Evolutionary conservation across 2,888 invertebrate species (phyloP).

Genomic region (Acanthosepion pharaonis): DNA sequence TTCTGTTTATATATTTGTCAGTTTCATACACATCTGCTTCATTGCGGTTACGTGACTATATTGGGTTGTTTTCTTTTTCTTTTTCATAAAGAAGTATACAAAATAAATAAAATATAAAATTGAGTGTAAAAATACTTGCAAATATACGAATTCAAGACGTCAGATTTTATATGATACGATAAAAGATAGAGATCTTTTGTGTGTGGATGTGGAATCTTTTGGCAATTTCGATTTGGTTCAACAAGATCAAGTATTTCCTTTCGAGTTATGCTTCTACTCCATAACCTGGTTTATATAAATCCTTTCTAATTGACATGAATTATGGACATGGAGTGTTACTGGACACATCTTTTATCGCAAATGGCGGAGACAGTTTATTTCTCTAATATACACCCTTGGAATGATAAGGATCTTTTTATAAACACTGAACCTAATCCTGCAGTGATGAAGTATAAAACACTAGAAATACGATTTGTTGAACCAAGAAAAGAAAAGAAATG

Average conservation of each 20-base stretch:
- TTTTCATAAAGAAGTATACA: background rate
- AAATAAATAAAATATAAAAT: background rate
- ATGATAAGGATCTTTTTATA: background rate
- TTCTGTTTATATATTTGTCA: background rate
- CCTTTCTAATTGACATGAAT: background rate
- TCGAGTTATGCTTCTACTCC: background rate
- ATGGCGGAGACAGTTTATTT: background rate
- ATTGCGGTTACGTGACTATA: background rate
- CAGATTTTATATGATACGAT: background rate
- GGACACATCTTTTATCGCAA: background rate
- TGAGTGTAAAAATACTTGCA: background rate
- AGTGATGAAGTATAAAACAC: background rate
- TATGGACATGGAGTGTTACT: background rate
- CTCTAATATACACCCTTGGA: background rate
- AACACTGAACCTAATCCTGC: background rate
- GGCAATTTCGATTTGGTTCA: background rate
- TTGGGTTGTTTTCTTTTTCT: background rate
- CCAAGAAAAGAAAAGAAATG: too few relatives aligned
- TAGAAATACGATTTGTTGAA: background rate
- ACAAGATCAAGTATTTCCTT: background rate
- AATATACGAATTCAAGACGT: background rate
- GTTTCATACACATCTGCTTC: background rate
- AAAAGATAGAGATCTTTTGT: background rate
- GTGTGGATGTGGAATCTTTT: background rate
- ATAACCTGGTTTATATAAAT: background rate